Base-by-base conservation (phyloP, 2,888 invertebrate species). In the Melinaea menophilus region DNA sequence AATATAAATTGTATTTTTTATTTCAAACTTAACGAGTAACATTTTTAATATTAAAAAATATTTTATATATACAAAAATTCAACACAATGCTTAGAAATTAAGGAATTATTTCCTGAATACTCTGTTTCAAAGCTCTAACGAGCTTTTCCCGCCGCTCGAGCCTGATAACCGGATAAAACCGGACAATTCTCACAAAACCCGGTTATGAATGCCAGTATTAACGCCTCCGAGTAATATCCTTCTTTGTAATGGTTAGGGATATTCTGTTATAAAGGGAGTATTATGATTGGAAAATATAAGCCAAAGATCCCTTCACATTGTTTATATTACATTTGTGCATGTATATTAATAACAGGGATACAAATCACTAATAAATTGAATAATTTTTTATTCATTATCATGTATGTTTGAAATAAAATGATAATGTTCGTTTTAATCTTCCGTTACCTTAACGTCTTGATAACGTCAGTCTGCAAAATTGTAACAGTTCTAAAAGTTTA, bases 151-250 rank as follows among this genome's bases (percentile, higher is more conserved):
- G 61, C 45, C 58, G 57, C 54, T 62, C 55, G 58, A 45, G 55
- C 58, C 45, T 48, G 66, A 69, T 65, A 69, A 67, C 67, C 65
- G 71, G 67, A 67, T 66, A 46, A 69, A 48, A 51, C 60, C 35
- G 61, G 62, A 70, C 69, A 72, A 71, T 66, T 56, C 48, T 59
- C 13, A 60, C 55, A 59, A 59, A 59, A 59, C 56, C 60, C 47
- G 60, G 48, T 56, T 62, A 62, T 65, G 59, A 62, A 51, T 47
- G 41, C 37, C 47, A 54, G 62, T 46, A 55, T 63, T 60, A 58
- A 31, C 63, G 51, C 51, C 51, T 7, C 31, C 22, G 51, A 51
- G 31, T 37, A 41, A 41, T 51, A 51, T 7, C 51, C 51, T 51
- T 13, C 31, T 22, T 51, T 51, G 4, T 51, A 31, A 51, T 31